Evolutionary conservation across 2,888 invertebrate species (phyloP).

Genomic region (Drosophila maculinotata): DNA sequence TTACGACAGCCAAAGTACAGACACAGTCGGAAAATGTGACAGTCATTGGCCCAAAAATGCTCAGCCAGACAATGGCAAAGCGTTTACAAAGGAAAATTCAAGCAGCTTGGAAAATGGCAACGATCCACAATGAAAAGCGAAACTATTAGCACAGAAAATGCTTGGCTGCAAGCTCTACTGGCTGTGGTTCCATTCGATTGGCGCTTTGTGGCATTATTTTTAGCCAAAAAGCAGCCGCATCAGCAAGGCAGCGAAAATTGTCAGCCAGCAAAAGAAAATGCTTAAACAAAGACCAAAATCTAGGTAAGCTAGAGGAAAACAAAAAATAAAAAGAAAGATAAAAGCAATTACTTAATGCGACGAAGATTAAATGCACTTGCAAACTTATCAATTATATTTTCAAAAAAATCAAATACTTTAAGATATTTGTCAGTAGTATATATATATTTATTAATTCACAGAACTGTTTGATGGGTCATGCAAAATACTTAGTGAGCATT

Average conservation of each 20-base stretch:
- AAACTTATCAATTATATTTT: background rate
- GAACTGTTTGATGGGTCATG: too few relatives aligned
- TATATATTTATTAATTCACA: too few relatives aligned
- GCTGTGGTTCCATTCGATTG: slow-evolving; percentile 17
- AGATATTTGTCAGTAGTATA: too few relatives aligned
- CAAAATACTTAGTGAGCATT: too few relatives aligned
- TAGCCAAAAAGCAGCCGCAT: slow-evolving; percentile 37
- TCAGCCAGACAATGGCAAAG: slow-evolving; percentile 40
- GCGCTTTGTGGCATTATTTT: slow-evolving; percentile 62
- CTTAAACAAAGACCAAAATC: slow-evolving; percentile 46
- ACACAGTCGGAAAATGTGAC: slow-evolving; percentile 43
- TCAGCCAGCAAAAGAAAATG: slow-evolving; percentile 48
- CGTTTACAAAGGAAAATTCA: slow-evolving; percentile 24
- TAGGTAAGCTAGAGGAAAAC: slow-evolving; percentile 36
- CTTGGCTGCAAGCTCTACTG: slow-evolving; percentile 13
- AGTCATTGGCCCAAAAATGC: slow-evolving; percentile 60
- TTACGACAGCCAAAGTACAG: slow-evolving; percentile 23
- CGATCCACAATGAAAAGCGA: slow-evolving; percentile 67
- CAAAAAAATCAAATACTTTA: too few relatives aligned
- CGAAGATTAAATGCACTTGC: slow-evolving; percentile 10
- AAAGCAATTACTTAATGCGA: background rate
- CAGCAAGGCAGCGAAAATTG: slow-evolving; percentile 48
- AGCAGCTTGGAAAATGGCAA: slow-evolving; percentile 22
- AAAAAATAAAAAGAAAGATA: slow-evolving; percentile 2
- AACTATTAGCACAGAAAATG: slow-evolving; percentile 59